phyloP scores from a whole-genome alignment of 2,888 invertebrate species.

The Sthenelais limicola region DNA sequence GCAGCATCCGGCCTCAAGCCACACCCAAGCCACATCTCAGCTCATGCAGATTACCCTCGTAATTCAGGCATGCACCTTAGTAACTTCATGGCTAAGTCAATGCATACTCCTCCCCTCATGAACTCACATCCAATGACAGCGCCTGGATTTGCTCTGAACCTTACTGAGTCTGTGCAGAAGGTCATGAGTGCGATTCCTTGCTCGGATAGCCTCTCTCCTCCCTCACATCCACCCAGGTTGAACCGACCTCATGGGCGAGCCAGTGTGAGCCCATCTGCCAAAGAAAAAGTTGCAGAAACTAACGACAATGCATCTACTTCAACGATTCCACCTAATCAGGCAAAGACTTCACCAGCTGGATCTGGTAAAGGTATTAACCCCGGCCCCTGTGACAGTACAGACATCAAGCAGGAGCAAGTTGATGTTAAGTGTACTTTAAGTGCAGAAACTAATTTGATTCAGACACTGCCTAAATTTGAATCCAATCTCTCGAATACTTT shows the following conservation, averaged over 20 bases:
- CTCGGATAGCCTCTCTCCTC: slow-evolving; percentile 47
- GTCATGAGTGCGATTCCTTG: slow-evolving; percentile 48
- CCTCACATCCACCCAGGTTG: slow-evolving; percentile 20
- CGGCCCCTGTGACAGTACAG: too few species aligned
- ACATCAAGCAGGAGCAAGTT: too few species aligned
- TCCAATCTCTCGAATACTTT: too few species aligned
- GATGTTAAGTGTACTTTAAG: too few species aligned
- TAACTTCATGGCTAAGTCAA: slow-evolving; percentile 47
- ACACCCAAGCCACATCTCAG: background rate
- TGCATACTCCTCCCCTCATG: slow-evolving; percentile 42
- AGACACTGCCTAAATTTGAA: too few species aligned
- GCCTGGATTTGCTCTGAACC: slow-evolving; percentile 50
- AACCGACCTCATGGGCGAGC: slow-evolving; percentile 41
- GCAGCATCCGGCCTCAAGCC: background rate
- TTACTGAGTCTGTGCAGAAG: slow-evolving; percentile 52
- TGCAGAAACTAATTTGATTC: too few species aligned
- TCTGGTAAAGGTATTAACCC: too few species aligned
- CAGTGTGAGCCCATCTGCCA: slow-evolving; percentile 27
- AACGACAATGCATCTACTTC: too few species aligned
- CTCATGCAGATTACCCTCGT: slow-evolving; percentile 18
- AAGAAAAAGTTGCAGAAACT: too few species aligned
- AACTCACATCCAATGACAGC: slow-evolving; percentile 51
- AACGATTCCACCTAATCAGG: too few species aligned
- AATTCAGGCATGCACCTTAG: slow-evolving; percentile 37
- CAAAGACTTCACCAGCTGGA: too few species aligned